Evolutionary conservation across 2,113 vertebrate genomes (phyloP).

Genomic region (Microcebus murinus): DNA sequence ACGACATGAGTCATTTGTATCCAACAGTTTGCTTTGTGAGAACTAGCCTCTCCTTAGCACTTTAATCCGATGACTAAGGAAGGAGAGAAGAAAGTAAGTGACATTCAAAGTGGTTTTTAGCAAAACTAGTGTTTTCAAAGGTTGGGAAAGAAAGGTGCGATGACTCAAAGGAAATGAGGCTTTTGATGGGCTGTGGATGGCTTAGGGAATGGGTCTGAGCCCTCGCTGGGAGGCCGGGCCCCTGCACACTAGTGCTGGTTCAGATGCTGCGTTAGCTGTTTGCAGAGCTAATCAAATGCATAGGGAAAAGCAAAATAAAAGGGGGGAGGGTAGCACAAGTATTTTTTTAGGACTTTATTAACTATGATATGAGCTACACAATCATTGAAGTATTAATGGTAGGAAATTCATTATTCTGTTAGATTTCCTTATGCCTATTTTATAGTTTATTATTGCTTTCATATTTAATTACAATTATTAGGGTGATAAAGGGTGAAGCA

Average conservation of each 20-base stretch:
- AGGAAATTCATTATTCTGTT: background rate
- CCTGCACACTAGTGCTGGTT: rapidly evolving
- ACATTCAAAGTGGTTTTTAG: background rate
- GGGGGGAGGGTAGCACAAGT: background rate
- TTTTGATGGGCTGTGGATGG: background rate
- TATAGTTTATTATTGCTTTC: background rate
- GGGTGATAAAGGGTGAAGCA: background rate
- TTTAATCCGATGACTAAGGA: background rate
- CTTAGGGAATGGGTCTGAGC: rapidly evolving
- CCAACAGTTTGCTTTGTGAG: background rate
- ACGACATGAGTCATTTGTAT: background rate
- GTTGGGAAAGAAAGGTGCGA: background rate
- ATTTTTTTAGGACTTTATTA: background rate
- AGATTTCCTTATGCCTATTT: background rate
- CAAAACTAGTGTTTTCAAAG: background rate
- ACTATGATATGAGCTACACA: background rate
- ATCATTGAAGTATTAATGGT: background rate
- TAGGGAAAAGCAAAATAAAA: background rate
- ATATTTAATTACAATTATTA: background rate
- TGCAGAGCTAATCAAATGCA: background rate
- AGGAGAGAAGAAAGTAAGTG: background rate
- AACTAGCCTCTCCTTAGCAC: background rate
- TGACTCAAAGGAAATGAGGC: background rate
- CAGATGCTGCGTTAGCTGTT: background rate
- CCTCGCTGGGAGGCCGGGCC: rapidly evolving